These are phyloP conservation scores for Oligia fasciuncula DNA, from an alignment of 2,888 invertebrate genomes.

Conservation along the genomic window DNA sequence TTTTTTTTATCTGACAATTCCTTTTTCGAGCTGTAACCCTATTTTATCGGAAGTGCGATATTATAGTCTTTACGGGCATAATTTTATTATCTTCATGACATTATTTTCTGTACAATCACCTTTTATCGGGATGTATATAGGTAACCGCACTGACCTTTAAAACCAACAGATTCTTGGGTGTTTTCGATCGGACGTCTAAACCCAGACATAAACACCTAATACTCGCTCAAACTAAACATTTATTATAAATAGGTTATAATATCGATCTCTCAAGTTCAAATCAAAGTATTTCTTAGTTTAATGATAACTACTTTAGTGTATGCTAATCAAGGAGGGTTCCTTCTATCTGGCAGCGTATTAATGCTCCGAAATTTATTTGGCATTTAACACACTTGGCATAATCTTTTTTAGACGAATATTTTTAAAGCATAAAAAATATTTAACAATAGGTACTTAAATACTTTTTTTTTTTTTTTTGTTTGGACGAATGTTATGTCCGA, in stretches of 20 bases:
- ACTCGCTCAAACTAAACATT: neutral
- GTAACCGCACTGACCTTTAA: slow-evolving; percentile 29
- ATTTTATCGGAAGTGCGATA: too few species aligned
- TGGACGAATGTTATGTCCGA: too few species aligned
- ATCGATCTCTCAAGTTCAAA: slow-evolving; percentile 2
- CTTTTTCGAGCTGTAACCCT: too few species aligned
- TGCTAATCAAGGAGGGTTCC: neutral
- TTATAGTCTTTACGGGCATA: neutral
- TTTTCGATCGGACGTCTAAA: slow-evolving; percentile 23
- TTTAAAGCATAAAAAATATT: too few species aligned
- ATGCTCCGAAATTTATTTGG: too few species aligned
- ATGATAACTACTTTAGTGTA: neutral
- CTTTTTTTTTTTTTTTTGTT: too few species aligned
- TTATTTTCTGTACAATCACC: slow-evolving; percentile 23
- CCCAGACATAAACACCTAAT: slow-evolving; percentile 19
- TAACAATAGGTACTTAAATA: too few species aligned
- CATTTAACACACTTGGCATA: too few species aligned
- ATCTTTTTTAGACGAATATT: too few species aligned
- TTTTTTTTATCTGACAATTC: too few species aligned
- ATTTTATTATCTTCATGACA: slow-evolving; percentile 1
- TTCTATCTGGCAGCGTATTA: too few species aligned
- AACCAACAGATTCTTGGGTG: slow-evolving; percentile 21
- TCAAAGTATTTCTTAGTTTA: slow-evolving; percentile 27
- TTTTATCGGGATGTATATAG: slow-evolving; percentile 15
- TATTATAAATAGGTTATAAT: slow-evolving; percentile 8